Evolutionary conservation across 2,113 vertebrate genomes (phyloP).

Genomic region (Anoura caudifer): DNA sequence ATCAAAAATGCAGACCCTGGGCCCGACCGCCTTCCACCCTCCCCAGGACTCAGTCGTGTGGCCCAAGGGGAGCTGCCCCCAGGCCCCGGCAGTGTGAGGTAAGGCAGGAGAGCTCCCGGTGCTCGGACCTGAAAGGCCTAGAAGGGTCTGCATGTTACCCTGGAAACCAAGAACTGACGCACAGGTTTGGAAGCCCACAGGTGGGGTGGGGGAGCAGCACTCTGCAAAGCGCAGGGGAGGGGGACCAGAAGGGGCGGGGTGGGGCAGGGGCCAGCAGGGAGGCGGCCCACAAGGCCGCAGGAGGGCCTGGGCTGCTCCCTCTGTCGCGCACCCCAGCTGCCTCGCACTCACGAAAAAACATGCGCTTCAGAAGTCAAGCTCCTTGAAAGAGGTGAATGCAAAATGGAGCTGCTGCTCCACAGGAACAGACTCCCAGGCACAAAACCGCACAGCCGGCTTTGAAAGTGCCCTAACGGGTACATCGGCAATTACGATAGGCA

Average conservation of each 20-base stretch:
- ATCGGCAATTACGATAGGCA: background rate
- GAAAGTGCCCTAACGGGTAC: background rate
- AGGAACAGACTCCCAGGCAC: background rate
- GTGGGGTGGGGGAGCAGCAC: background rate
- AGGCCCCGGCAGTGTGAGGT: background rate
- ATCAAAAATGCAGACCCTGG: background rate
- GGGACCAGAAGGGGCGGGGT: too few species aligned
- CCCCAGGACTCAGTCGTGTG: fast-evolving
- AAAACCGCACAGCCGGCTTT: background rate
- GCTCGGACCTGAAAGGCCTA: background rate
- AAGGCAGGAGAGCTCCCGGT: background rate
- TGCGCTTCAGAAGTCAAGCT: background rate
- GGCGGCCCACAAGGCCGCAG: background rate
- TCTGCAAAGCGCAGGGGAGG: background rate
- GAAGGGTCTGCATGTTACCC: background rate
- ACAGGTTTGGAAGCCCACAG: background rate
- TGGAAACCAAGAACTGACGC: background rate
- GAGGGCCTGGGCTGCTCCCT: background rate
- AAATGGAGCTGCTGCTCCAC: background rate
- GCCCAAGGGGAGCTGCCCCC: background rate
- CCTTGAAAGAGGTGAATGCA: background rate
- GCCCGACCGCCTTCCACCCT: fast-evolving
- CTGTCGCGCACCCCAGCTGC: too few species aligned
- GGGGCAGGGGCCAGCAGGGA: background rate
- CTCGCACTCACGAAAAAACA: background rate